Percentiles rank a stretch among this genome's conserved stretches.
These are phyloP conservation scores for Perca fluviatilis DNA, from an alignment of 2,113 vertebrate species.

Conservation along the genomic window DNA sequence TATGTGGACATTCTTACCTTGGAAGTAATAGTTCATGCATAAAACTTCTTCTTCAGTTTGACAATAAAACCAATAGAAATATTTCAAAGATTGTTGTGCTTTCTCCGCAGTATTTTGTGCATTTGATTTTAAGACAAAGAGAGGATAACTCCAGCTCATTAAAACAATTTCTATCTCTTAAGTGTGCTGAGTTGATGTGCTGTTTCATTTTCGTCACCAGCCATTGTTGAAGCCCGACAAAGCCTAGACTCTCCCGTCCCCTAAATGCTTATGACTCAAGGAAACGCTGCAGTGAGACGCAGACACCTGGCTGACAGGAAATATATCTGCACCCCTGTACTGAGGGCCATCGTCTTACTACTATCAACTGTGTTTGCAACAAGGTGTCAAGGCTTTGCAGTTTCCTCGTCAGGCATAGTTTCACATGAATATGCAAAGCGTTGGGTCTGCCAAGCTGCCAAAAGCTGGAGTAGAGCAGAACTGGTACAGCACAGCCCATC, in stretches of 20 bases:
- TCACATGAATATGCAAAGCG: conserved; percentile 66
- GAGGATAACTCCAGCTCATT: conserved; percentile 60
- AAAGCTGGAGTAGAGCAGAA: conserved; percentile 48
- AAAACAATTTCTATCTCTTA: conserved; percentile 66
- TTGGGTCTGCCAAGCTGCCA: conserved; percentile 56
- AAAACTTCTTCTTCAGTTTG: conserved; percentile 5
- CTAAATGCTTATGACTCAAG: conserved; percentile 23
- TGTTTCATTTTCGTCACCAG: conserved; percentile 58
- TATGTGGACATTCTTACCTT: conserved; percentile 1
- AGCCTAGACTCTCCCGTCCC: background rate
- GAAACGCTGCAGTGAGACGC: conserved; percentile 24
- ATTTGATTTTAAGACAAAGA: conserved; percentile 33
- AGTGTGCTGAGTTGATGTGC: conserved; percentile 38
- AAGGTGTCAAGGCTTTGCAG: conserved; percentile 61
- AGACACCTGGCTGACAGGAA: conserved; percentile 50
- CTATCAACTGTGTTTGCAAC: conserved; percentile 46
- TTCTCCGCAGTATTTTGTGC: conserved; percentile 39
- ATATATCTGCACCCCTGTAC: conserved; percentile 17
- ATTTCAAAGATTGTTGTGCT: conserved; percentile 32
- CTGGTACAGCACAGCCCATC: conserved; percentile 15
- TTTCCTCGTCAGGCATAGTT: conserved; percentile 48
- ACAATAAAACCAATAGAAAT: conserved; percentile 12
- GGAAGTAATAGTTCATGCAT: conserved; percentile 18
- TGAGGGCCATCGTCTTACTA: conserved; percentile 16
- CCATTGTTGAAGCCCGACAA: background rate